Percentiles rank a stretch among this genome's conserved stretches.
phyloP scores from a whole-genome alignment of 2,797 vertebrate species.

The Phoeniculus purpureus region DNA sequence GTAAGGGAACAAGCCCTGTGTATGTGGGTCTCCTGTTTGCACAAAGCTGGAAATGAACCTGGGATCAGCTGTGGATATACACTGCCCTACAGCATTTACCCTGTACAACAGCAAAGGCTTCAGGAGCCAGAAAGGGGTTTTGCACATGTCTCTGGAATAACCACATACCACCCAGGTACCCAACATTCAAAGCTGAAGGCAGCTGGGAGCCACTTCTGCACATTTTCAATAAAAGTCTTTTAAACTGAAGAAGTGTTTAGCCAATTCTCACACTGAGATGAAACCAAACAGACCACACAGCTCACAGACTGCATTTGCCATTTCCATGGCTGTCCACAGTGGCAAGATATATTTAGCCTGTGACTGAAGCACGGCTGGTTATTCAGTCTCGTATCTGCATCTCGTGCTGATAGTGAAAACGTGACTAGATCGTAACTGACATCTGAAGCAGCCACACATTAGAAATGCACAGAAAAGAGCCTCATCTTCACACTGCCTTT shows the following conservation, averaged over 20 bases:
- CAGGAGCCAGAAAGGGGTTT: background rate
- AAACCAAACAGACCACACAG: background rate
- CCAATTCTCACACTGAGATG: background rate
- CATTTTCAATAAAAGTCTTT: background rate
- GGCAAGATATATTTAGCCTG: constrained; percentile 1
- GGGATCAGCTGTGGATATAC: background rate
- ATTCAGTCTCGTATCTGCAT: background rate
- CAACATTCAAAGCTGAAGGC: background rate
- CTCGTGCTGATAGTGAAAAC: background rate
- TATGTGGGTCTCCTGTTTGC: background rate
- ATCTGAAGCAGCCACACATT: background rate
- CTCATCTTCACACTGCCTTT: background rate
- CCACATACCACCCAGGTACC: background rate
- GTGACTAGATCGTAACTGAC: background rate
- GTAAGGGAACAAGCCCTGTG: background rate
- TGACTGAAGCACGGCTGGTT: background rate
- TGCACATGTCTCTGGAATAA: background rate
- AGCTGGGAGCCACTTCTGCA: background rate
- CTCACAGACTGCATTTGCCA: background rate
- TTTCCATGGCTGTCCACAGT: background rate
- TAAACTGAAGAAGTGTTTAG: background rate
- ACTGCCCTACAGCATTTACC: background rate
- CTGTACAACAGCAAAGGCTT: background rate
- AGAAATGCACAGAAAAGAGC: background rate
- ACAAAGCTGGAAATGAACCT: background rate